Conservation (phyloP, 2,888 invertebrate species). For the Metalampra italica region DNA sequence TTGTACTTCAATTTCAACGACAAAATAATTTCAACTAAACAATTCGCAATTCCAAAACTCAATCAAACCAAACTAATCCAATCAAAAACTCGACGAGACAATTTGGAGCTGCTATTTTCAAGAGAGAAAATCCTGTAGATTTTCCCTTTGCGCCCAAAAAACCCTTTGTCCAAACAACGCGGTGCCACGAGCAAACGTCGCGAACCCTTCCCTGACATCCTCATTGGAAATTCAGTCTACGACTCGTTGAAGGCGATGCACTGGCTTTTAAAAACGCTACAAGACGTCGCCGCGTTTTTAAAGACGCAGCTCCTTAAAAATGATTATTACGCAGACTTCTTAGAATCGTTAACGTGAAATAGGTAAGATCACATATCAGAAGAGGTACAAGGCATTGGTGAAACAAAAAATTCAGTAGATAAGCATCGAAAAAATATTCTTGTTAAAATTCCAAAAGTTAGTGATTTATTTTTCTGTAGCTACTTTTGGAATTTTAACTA, state of each 20-base stretch:
- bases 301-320: background rate
- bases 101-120: slow-evolving; percentile 30
- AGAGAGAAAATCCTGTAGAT: slow-evolving; percentile 41
- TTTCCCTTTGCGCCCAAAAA: slow-evolving; percentile 46
- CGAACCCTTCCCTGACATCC: slow-evolving; percentile 62
- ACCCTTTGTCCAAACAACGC: slow-evolving; percentile 69
- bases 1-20: background rate
- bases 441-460: too few relatives aligned
- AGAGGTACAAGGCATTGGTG: too few relatives aligned
- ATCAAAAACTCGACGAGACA: slow-evolving; percentile 43
- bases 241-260: slow-evolving; percentile 24
- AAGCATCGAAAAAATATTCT: too few relatives aligned
- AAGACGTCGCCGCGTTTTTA: slow-evolving; percentile 13
- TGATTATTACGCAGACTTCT: too few relatives aligned
- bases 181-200: slow-evolving; percentile 63
- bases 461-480: too few relatives aligned
- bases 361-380: too few relatives aligned
- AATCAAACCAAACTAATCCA: slow-evolving; percentile 57
- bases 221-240: slow-evolving; percentile 62
- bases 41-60: slow-evolving; percentile 30
- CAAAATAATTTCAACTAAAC: slow-evolving; percentile 7
- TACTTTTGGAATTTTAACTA: too few relatives aligned
- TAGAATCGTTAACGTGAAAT: too few relatives aligned
- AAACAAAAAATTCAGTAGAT: too few relatives aligned
- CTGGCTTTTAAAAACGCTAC: slow-evolving; percentile 21